Evolutionary conservation across 2,888 invertebrate species (phyloP), one percentile per base, ranked within the genome.

Genomic region (Poecilus cupreus): DNA sequence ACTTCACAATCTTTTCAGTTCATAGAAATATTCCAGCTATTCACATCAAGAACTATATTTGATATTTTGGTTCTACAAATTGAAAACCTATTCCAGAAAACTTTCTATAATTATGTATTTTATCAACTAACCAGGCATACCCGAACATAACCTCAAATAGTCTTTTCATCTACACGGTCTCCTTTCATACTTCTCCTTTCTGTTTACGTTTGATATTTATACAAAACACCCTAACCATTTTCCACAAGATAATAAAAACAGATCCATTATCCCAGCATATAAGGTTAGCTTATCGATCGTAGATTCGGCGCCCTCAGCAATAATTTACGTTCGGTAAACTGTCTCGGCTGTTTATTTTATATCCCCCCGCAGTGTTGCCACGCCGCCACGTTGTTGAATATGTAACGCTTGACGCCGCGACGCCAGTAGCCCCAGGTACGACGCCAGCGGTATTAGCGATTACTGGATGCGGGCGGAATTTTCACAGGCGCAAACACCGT

Each of bases 251-350:
- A 20, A 54, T 20, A 54, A 60, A 57, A 68, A 32, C 18, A 18
- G n/a, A n/a, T 26, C 18, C 60, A 60, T 60, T 60, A 60, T 60
- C 16, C 32, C 8, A 6, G 64, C 13, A 18, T 60, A 46, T 46
- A 3, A 46, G 4, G 60, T 60, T 60, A 37, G 64, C 64, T 16
- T 16, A 37, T 68, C 64, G 64, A 68, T 68, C 32, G 64, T 16
- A 39, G 10, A 68, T 68, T 68, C 37, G 64, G 16, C 37, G 64
- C 64, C 39, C 5, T 32, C 13, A 18, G 64, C 20, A 68, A 68
- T 68, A 68, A 68, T 68, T 68, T 37, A 37, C 64, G 64, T 68
- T 68, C 18, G 64, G 64, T 68, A 68, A 68, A 68, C 64, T 68
- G 64, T 68, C 64, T 68, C 37, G 37, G 18, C 16, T 68, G 64